phyloP scores from a whole-genome alignment of 2,797 vertebrate genomes.

The Austrolebias charrua region DNA sequence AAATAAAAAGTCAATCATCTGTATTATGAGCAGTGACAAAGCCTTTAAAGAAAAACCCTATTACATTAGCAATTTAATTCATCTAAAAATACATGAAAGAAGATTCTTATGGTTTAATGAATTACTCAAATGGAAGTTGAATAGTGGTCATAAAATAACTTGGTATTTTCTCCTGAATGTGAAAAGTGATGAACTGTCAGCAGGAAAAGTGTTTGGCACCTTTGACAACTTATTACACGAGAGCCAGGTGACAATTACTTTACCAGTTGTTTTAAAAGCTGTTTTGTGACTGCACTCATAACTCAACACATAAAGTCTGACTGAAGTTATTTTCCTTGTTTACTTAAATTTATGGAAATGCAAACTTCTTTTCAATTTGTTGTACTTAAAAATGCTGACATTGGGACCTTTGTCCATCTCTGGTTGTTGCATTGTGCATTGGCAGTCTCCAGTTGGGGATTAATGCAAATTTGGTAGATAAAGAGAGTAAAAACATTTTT shows the following conservation, averaged over 20 bases:
- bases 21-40: slow-evolving; percentile 33
- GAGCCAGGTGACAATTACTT: slow-evolving; percentile 24
- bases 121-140: slow-evolving; percentile 27
- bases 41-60: slow-evolving; percentile 22
- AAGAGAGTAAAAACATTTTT: no score
- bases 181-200: slow-evolving; percentile 17
- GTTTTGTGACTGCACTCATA: slow-evolving; percentile 1
- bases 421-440: neutral
- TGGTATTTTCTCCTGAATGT: slow-evolving; percentile 23
- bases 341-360: slow-evolving; percentile 24
- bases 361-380: slow-evolving; percentile 8
- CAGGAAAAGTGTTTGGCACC: slow-evolving; percentile 50
- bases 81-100: slow-evolving; percentile 11
- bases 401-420: neutral
- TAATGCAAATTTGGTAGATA: no score
- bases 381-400: neutral
- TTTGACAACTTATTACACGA: slow-evolving; percentile 34
- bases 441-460: no score
- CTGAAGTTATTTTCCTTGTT: neutral
- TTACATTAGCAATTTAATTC: slow-evolving; percentile 16
- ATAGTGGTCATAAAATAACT: slow-evolving; percentile 23
- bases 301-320: no score
- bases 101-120: slow-evolving; percentile 21
- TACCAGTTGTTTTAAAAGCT: slow-evolving; percentile 21
- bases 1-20: slow-evolving; percentile 54